These are phyloP conservation scores for Holcopasites calliopsidis DNA, from an alignment of 1,140 invertebrate species.

Conservation along the genomic window DNA sequence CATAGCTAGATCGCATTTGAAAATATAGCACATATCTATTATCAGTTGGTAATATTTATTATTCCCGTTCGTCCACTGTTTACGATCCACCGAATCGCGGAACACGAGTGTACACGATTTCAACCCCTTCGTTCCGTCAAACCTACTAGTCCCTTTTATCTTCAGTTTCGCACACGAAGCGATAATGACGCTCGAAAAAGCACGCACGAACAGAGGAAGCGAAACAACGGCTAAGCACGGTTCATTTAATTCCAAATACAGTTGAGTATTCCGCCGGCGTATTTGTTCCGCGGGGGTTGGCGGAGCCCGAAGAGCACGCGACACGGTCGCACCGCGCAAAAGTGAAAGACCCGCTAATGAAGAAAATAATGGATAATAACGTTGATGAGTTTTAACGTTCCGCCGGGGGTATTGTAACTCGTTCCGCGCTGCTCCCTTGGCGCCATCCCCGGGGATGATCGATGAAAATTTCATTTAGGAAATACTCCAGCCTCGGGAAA, in stretches of 20 bases:
- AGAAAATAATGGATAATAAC: constrained; percentile 55
- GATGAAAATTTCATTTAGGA: constrained; percentile 48
- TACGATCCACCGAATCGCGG: too few relatives aligned
- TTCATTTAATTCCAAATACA: too few relatives aligned
- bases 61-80: too few relatives aligned
- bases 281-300: constrained; percentile 36
- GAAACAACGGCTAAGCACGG: neutral
- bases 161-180: neutral
- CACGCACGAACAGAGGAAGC: neutral
- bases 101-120: too few relatives aligned
- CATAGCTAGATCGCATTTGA: too few relatives aligned
- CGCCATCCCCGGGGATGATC: constrained; percentile 3
- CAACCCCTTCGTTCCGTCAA: too few relatives aligned
- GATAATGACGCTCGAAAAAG: neutral
- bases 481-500: neutral
- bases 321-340: neutral
- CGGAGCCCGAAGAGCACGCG: too few relatives aligned
- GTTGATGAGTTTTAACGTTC: constrained; percentile 53
- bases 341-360: constrained; percentile 49
- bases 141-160: too few relatives aligned
- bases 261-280: too few relatives aligned
- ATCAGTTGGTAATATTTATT: too few relatives aligned
- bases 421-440: constrained; percentile 21
- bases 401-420: constrained; percentile 36
- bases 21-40: too few relatives aligned